Evolutionary conservation across 2,797 vertebrate species (phyloP), one percentile per base, ranked within the genome.

Genomic region (Micropoecilia bifurca): DNA sequence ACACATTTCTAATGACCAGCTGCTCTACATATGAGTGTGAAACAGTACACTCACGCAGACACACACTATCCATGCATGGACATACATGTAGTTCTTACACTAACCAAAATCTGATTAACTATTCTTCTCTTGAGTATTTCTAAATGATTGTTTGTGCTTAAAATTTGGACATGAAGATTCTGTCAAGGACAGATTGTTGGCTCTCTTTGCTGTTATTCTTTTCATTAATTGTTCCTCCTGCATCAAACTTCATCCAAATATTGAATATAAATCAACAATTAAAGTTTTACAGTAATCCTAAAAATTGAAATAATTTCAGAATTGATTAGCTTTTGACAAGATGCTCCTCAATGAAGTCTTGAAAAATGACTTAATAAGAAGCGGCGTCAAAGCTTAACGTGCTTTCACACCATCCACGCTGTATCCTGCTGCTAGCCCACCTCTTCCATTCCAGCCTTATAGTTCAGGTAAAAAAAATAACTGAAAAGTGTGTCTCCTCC

Each of bases 1-100:
- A 90, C 91, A 93, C 89, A 73, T 92, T 89, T 90, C 88, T 92
- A 92, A 92, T 91, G 88, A 93, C 88, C 91, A 93, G 89, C 91
- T 93, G 92, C 85, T 91, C 85, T 78, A 47, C 3, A 6, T 79
- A 72, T 78, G 76, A 76, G 43, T 79, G 75, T 63, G 81, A 84
- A 81, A 69, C 57, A 59, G 53, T 16, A 59, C 36, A 71, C 59
- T 75, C 76, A 50, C 79, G 59, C 48, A 28, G 66, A 45, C 79
- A 69, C 41, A 45, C 33, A 39, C 30, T 13, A 53, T 41, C 18
- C 8, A 20, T 30, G 28, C 12, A 30, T 9, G 3, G 9, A 55
- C 25, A n/a, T 4, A 66, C 18, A 39, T 39, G 30, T 33, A 20
- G 59, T 63, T 36, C 16, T 30, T 6, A 6, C 46, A 20, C 20